phyloP scores from a whole-genome alignment of 2,113 vertebrate genomes.

The Zeus faber region DNA sequence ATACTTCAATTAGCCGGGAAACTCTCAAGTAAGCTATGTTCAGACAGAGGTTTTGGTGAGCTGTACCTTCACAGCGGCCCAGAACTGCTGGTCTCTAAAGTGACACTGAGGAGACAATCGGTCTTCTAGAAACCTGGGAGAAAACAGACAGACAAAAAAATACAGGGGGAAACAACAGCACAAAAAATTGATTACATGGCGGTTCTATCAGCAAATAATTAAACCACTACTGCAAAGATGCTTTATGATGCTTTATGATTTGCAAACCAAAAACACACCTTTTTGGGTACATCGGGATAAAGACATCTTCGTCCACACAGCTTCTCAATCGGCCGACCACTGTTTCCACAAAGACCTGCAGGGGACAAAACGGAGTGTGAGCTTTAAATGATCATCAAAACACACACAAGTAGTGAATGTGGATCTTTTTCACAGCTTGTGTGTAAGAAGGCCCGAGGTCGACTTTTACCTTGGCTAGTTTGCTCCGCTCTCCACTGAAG shows the following conservation, averaged over 20 bases:
- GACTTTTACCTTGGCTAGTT: slow-evolving; percentile 78
- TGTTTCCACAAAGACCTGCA: slow-evolving; percentile 77
- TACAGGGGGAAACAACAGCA: too few relatives aligned
- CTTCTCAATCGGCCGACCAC: slow-evolving; percentile 78
- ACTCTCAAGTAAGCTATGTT: too few relatives aligned
- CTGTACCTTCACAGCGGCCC: slow-evolving; percentile 87
- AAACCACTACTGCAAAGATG: neutral
- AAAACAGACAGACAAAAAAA: slow-evolving; percentile 1
- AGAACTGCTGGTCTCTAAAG: slow-evolving; percentile 87
- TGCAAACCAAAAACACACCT: slow-evolving; percentile 46
- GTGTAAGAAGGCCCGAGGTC: too few relatives aligned
- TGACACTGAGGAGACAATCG: slow-evolving; percentile 68
- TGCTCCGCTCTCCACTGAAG: slow-evolving; percentile 74
- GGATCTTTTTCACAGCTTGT: too few relatives aligned
- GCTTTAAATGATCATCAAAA: too few relatives aligned
- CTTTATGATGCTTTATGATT: neutral
- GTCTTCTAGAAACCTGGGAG: slow-evolving; percentile 78
- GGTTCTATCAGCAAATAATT: neutral
- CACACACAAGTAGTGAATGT: too few relatives aligned
- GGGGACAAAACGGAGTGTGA: slow-evolving; percentile 32
- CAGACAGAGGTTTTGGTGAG: too few relatives aligned
- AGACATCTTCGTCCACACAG: slow-evolving; percentile 88
- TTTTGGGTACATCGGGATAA: slow-evolving; percentile 87
- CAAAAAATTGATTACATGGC: neutral
- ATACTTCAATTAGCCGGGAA: too few relatives aligned